These are phyloP conservation scores for Melieria omissa DNA, from an alignment of 2,888 invertebrate genomes.

Conservation along the genomic window DNA sequence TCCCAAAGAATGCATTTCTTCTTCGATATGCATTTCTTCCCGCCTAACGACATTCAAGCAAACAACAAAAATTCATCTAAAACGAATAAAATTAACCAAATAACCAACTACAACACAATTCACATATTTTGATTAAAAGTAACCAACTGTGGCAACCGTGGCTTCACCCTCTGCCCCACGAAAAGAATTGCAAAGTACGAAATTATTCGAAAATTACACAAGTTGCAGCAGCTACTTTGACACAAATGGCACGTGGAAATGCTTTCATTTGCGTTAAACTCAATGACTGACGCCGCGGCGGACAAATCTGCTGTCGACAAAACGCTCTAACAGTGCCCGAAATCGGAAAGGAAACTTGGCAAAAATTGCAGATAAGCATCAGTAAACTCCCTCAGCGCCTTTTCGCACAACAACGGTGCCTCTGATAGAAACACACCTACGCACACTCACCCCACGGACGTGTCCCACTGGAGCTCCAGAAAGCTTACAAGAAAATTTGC, in stretches of 20 bases:
- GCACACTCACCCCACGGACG: no score
- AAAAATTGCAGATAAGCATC: neutral
- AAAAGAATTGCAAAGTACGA: neutral
- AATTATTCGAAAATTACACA: slow-evolving; percentile 4
- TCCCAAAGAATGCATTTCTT: no score
- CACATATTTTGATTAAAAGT: no score
- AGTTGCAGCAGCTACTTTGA: slow-evolving; percentile 4
- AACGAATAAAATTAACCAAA: no score
- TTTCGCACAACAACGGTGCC: neutral
- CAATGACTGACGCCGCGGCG: no score
- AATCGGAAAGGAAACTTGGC: neutral
- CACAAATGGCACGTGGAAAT: slow-evolving; percentile 14
- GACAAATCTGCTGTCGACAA: neutral
- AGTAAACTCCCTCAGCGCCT: slow-evolving; percentile 11
- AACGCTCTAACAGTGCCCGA: neutral
- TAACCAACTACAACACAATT: no score
- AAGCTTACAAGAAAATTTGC: no score
- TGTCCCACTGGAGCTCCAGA: no score
- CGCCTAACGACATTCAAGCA: no score
- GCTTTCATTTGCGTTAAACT: neutral
- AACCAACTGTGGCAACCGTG: neutral
- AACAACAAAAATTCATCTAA: neutral
- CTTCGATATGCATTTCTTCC: no score
- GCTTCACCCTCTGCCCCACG: neutral
- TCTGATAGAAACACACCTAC: no score